Evolutionary conservation across 2,888 invertebrate genomes (phyloP).

Genomic region (Xestobium rufovillosum): DNA sequence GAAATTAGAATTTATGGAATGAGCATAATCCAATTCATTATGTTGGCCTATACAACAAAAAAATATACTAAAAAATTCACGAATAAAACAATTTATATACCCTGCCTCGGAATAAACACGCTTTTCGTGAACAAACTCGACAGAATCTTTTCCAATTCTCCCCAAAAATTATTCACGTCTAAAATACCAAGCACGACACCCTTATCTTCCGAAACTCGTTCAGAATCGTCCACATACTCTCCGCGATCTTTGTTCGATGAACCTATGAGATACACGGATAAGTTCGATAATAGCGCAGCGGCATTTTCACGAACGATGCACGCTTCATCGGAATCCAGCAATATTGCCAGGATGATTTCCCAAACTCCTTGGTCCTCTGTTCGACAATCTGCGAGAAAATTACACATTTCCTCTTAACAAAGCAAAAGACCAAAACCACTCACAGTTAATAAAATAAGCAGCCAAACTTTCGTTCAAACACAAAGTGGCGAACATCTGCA

Average conservation of each 20-base stretch:
- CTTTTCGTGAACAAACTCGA: slow-evolving; percentile 27
- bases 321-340: slow-evolving; percentile 46
- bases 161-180: slow-evolving; percentile 34
- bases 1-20: no score
- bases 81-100: neutral
- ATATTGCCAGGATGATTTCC: slow-evolving; percentile 34
- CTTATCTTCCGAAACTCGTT: neutral
- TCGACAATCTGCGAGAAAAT: slow-evolving; percentile 23
- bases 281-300: slow-evolving; percentile 46
- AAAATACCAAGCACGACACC: slow-evolving; percentile 24
- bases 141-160: slow-evolving; percentile 29
- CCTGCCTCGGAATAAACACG: slow-evolving; percentile 15
- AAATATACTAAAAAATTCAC: no score
- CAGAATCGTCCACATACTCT: neutral
- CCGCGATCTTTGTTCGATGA: neutral
- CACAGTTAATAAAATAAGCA: slow-evolving; percentile 24
- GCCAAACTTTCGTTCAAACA: slow-evolving; percentile 34
- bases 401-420: slow-evolving; percentile 20
- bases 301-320: slow-evolving; percentile 50
- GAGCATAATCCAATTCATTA: no score
- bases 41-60: no score
- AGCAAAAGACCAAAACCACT: slow-evolving; percentile 7
- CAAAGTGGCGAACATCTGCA: slow-evolving; percentile 47
- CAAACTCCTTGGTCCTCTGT: slow-evolving; percentile 37
- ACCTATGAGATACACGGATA: slow-evolving; percentile 25